These are phyloP conservation scores for Desmophyllum pertusum DNA, from an alignment of 92 coral and sea anemone genomes.

Conservation along the genomic window DNA sequence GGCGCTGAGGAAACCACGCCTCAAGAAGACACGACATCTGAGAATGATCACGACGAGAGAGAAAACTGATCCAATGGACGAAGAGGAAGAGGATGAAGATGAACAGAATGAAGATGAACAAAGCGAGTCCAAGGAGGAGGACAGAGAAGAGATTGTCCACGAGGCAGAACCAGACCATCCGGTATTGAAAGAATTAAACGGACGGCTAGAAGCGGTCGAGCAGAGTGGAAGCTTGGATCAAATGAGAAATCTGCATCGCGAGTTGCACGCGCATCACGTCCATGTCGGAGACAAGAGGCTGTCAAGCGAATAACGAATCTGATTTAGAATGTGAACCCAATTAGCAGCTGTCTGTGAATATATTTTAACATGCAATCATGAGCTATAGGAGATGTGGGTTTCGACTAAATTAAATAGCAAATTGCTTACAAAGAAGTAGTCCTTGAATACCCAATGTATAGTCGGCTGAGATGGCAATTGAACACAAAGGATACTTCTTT, in stretches of 20 bases:
- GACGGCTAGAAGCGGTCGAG: conserved; percentile 20
- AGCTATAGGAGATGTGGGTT: no score
- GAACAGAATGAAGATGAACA: conserved; percentile 1
- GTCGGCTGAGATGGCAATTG: no score
- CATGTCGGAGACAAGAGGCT: conserved; percentile 36
- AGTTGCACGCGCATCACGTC: conserved; percentile 53
- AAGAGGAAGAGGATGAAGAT: conserved; percentile 26
- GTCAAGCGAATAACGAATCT: conserved; percentile 36
- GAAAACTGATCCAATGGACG: no score
- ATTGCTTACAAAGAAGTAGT: no score
- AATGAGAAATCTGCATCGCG: conserved; percentile 56
- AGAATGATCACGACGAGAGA: conserved; percentile 12
- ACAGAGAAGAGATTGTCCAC: neutral
- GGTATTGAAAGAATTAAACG: conserved; percentile 21
- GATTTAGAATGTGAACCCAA: conserved; percentile 13
- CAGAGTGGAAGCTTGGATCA: conserved; percentile 38
- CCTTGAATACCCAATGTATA: no score
- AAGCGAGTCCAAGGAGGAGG: neutral
- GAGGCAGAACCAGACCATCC: conserved; percentile 56
- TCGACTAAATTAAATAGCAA: no score
- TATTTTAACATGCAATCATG: neutral
- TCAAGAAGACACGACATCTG: neutral
- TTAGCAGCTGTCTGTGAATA: neutral
- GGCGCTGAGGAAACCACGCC: no score
- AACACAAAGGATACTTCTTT: no score